Evolutionary conservation across 92 coral and sea anemone genomes (phyloP).

Genomic region (Umimayanthus kanabou): DNA sequence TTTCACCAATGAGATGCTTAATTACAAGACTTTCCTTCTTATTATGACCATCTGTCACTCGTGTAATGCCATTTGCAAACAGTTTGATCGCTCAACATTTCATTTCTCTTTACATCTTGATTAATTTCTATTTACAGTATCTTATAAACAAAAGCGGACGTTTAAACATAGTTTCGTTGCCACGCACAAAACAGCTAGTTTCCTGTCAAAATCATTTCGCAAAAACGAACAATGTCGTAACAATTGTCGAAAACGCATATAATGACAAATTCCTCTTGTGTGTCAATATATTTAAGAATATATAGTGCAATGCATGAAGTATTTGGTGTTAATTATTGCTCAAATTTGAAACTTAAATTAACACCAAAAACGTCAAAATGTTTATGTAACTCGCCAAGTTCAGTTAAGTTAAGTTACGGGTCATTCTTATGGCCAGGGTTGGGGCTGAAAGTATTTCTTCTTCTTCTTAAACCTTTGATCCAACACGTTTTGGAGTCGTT

Average conservation of each 20-base stretch:
- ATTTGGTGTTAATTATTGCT: too few species aligned
- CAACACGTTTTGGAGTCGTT: too few species aligned
- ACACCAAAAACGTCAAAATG: too few species aligned
- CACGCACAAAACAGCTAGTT: slow-evolving; percentile 1
- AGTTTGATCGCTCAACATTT: slow-evolving; percentile 2
- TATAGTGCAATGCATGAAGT: too few species aligned
- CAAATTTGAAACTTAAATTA: too few species aligned
- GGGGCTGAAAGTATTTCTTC: too few species aligned
- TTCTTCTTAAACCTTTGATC: too few species aligned
- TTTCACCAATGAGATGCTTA: slow-evolving; percentile 14
- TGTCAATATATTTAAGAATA: not conserved
- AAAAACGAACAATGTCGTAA: not conserved
- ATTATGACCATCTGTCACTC: slow-evolving; percentile 3
- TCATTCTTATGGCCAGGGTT: too few species aligned
- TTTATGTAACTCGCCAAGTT: too few species aligned
- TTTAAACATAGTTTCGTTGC: slow-evolving; percentile 24
- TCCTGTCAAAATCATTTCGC: not conserved
- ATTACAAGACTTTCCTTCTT: not conserved
- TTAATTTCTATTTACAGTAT: slow-evolving; percentile 20
- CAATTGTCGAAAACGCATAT: not conserved
- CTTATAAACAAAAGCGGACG: not conserved
- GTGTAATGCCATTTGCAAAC: not conserved
- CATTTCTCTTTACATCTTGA: slow-evolving; percentile 11
- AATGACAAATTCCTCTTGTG: not conserved
- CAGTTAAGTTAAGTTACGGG: too few species aligned